Evolutionary conservation across 2,888 invertebrate genomes (phyloP).

Genomic region (Diaperis boleti): DNA sequence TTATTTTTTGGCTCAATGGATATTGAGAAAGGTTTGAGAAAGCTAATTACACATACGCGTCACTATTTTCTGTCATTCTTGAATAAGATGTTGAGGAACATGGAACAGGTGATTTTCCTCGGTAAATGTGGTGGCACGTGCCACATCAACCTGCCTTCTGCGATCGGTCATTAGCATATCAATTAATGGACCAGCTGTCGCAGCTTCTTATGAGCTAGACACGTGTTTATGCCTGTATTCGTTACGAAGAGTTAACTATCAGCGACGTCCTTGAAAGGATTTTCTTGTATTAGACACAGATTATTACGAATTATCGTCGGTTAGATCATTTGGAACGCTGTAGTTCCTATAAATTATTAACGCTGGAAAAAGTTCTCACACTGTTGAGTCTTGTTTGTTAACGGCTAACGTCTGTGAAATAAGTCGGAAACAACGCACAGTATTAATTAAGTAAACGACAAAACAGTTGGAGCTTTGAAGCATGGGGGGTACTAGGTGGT

Average conservation of each 20-base stretch:
- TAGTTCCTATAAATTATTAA: constrained; percentile 8
- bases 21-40: no score
- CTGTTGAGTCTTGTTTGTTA: constrained; percentile 1
- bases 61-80: no score
- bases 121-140: constrained; percentile 51
- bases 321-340: constrained; percentile 20
- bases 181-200: constrained; percentile 63
- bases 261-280: constrained; percentile 29
- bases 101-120: constrained; percentile 43
- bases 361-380: constrained; percentile 17
- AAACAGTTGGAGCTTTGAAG: no score
- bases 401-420: background rate
- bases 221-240: constrained; percentile 54
- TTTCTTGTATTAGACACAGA: constrained; percentile 35
- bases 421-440: background rate
- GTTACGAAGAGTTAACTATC: constrained; percentile 30
- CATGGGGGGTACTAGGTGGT: background rate
- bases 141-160: constrained; percentile 51
- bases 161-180: constrained; percentile 59
- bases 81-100: constrained; percentile 15
- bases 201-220: constrained; percentile 67
- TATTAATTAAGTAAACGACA: background rate
- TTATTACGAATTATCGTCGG: constrained; percentile 38
- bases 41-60: no score
- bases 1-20: no score